phyloP scores from a whole-genome alignment of 2,113 vertebrate species.

The Caloenas nicobarica region DNA sequence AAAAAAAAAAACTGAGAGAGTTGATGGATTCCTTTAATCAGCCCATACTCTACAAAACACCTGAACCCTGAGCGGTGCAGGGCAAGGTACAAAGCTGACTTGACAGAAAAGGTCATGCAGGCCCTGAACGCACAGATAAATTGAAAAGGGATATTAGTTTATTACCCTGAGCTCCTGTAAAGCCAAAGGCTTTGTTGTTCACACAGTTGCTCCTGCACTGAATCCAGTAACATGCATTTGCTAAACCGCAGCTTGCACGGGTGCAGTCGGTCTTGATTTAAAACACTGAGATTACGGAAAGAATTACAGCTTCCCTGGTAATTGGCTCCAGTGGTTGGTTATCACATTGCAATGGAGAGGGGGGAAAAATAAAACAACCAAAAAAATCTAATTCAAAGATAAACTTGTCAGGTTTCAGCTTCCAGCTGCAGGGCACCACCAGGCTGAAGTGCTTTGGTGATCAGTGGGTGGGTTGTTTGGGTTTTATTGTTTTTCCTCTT shows the following conservation, averaged over 20 bases:
- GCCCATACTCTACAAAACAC: background rate
- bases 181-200: background rate
- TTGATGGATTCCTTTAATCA: background rate
- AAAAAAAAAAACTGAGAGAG: background rate
- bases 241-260: background rate
- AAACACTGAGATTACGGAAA: background rate
- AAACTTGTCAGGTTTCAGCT: background rate
- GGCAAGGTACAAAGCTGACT: background rate
- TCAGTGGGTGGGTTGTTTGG: accelerated
- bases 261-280: background rate
- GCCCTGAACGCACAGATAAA: background rate
- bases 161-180: background rate
- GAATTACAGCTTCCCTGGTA: background rate
- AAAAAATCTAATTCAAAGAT: background rate
- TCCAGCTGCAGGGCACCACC: background rate
- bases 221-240: background rate
- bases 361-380: too few species aligned
- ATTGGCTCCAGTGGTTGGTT: background rate
- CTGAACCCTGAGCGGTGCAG: background rate
- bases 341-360: background rate
- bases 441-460: background rate
- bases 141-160: background rate
- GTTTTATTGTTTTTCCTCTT: background rate
- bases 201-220: background rate
- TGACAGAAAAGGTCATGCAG: background rate